These are phyloP conservation scores for Catostomus latipinnis DNA, from an alignment of 2,797 vertebrate species.

Conservation along the genomic window DNA sequence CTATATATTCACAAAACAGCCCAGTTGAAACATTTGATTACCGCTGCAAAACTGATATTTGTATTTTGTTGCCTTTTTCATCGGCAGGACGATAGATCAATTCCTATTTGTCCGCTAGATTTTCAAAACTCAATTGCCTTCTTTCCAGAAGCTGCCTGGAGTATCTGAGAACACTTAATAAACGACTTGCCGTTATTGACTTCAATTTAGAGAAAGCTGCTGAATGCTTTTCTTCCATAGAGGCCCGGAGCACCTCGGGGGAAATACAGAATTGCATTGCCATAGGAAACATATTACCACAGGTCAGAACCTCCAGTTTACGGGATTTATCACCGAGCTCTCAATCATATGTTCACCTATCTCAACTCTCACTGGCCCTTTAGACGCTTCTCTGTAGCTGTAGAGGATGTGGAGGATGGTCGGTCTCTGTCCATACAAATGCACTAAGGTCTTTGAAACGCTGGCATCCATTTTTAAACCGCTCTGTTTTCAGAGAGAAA, in stretches of 20 bases:
- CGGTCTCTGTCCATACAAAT: slow-evolving; percentile 42
- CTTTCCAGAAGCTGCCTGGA: slow-evolving; percentile 65
- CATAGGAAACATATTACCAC: slow-evolving; percentile 76
- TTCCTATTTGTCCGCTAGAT: slow-evolving; percentile 58
- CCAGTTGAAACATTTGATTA: slow-evolving; percentile 56
- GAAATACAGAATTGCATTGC: slow-evolving; percentile 71
- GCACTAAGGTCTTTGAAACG: slow-evolving; percentile 20
- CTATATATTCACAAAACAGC: slow-evolving; percentile 42
- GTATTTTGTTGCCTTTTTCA: slow-evolving; percentile 58
- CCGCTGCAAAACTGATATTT: slow-evolving; percentile 53
- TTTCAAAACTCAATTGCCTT: slow-evolving; percentile 60
- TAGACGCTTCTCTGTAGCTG: slow-evolving; percentile 37
- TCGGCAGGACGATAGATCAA: slow-evolving; percentile 53
- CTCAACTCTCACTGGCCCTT: slow-evolving; percentile 38
- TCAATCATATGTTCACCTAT: slow-evolving; percentile 61
- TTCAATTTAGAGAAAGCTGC: slow-evolving; percentile 80
- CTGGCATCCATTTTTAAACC: slow-evolving; percentile 33
- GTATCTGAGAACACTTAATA: slow-evolving; percentile 73
- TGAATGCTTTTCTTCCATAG: slow-evolving; percentile 72
- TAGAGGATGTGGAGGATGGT: slow-evolving; percentile 8
- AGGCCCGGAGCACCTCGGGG: slow-evolving; percentile 68
- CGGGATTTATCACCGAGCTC: slow-evolving; percentile 70
- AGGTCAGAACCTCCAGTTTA: slow-evolving; percentile 73
- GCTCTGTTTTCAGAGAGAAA: slow-evolving; percentile 13
- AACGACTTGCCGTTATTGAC: slow-evolving; percentile 77